These are phyloP conservation scores for Tetranychus truncatus DNA, from an alignment of 2,888 invertebrate genomes.

Conservation along the genomic window DNA sequence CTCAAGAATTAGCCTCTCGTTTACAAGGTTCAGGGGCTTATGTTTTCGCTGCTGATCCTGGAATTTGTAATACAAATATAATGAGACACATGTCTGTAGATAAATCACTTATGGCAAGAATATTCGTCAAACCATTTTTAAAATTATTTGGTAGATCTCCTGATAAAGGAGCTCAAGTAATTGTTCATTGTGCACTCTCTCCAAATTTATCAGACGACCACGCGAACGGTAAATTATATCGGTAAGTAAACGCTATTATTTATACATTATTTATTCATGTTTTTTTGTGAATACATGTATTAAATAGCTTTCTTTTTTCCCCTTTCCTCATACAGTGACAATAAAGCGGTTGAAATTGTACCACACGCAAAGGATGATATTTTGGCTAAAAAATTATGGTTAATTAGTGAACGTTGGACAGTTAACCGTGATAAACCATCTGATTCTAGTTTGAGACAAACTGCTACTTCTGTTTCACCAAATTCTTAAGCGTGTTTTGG, in stretches of 20 bases:
- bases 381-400: constrained; percentile 10
- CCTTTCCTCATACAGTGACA: neutral
- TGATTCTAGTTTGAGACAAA: neutral
- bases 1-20: constrained; percentile 28
- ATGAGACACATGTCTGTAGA: neutral
- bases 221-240: neutral
- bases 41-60: constrained; percentile 5
- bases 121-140: constrained; percentile 30
- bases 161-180: constrained; percentile 47
- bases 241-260: neutral
- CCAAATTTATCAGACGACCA: neutral
- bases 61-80: neutral
- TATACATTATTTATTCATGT: neutral
- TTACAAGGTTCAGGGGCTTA: neutral
- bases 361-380: neutral
- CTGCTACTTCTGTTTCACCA: too few species aligned
- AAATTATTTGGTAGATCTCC: constrained; percentile 31
- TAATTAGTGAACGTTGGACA: constrained; percentile 11
- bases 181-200: constrained; percentile 43
- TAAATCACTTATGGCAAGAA: constrained; percentile 22
- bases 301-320: neutral
- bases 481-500: too few species aligned
- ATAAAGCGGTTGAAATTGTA: neutral
- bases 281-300: neutral
- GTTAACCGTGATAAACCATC: neutral